phyloP scores from a whole-genome alignment of 2,797 vertebrate species.

The Echiichthys vipera region DNA sequence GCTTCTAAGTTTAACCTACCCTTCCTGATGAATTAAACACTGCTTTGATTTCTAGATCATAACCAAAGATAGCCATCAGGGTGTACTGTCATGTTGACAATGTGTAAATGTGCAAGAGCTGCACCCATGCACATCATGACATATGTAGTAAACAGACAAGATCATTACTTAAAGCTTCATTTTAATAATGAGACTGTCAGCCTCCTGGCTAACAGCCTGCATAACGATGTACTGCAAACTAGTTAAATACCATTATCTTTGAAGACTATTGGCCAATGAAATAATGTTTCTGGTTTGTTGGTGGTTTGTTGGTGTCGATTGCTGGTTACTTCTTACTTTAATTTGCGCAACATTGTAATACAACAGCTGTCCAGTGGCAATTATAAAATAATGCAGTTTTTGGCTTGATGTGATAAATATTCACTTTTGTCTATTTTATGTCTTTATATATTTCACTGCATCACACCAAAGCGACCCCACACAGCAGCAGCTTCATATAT shows the following conservation, averaged over 20 bases:
- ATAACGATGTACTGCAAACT: constrained; percentile 27
- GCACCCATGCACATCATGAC: constrained; percentile 35
- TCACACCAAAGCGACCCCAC: constrained; percentile 25
- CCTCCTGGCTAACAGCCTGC: constrained; percentile 35
- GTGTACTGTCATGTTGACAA: constrained; percentile 46
- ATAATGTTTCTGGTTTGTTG: too few species aligned
- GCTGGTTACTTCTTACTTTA: not conserved
- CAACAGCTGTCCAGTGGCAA: not conserved
- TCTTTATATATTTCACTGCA: constrained; percentile 7
- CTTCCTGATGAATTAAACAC: constrained; percentile 46
- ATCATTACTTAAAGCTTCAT: constrained; percentile 59
- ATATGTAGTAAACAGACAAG: constrained; percentile 50
- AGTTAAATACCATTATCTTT: constrained; percentile 9
- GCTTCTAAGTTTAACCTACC: constrained; percentile 51
- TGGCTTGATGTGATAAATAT: not conserved
- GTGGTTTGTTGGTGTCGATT: not conserved
- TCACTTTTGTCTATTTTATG: constrained; percentile 4
- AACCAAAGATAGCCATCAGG: constrained; percentile 38
- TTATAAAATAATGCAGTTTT: not conserved
- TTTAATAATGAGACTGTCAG: constrained; percentile 62
- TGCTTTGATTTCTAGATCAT: constrained; percentile 24
- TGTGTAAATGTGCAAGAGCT: constrained; percentile 36
- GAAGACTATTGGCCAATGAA: constrained; percentile 17
- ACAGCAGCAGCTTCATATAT: constrained; percentile 10
- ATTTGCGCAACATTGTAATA: not conserved